phyloP scores from a whole-genome alignment of 2,797 vertebrate species.

The Nothura maculosa region DNA sequence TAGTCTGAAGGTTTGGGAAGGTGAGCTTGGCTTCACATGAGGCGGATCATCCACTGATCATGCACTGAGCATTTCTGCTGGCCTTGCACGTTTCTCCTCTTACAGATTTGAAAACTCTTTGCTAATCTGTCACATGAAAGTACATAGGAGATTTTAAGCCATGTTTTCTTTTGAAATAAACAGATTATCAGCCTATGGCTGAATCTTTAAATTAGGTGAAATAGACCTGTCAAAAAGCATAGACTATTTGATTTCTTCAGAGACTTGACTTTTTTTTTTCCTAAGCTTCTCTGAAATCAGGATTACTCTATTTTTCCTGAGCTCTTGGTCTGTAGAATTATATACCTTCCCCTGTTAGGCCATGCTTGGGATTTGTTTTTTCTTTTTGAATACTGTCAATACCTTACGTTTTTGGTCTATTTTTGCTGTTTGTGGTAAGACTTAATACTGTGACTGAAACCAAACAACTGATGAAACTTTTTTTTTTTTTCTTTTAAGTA shows the following conservation, averaged over 20 bases:
- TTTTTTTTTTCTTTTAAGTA: not conserved
- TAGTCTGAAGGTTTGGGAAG: not conserved
- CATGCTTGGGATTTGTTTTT: not conserved
- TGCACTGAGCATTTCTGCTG: not conserved
- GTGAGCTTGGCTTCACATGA: not conserved
- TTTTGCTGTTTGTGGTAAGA: not conserved
- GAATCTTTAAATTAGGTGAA: not conserved
- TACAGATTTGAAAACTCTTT: not conserved
- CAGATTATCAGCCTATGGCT: not conserved
- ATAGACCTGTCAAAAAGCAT: not conserved
- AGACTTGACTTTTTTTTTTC: not conserved
- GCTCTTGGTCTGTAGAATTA: not conserved
- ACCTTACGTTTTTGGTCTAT: not conserved
- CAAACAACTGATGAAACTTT: not conserved
- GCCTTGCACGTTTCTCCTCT: not conserved
- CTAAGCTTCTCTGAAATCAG: not conserved
- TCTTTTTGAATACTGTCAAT: not conserved
- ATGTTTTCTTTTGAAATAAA: not conserved
- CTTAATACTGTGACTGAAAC: constrained; percentile 20
- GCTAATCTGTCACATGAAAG: not conserved
- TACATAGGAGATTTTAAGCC: not conserved
- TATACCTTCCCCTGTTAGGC: not conserved
- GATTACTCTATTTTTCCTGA: not conserved
- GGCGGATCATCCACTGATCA: not conserved
- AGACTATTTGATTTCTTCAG: not conserved